phyloP scores from a whole-genome alignment of 1,140 invertebrate species.

The Uloborus diversus region DNA sequence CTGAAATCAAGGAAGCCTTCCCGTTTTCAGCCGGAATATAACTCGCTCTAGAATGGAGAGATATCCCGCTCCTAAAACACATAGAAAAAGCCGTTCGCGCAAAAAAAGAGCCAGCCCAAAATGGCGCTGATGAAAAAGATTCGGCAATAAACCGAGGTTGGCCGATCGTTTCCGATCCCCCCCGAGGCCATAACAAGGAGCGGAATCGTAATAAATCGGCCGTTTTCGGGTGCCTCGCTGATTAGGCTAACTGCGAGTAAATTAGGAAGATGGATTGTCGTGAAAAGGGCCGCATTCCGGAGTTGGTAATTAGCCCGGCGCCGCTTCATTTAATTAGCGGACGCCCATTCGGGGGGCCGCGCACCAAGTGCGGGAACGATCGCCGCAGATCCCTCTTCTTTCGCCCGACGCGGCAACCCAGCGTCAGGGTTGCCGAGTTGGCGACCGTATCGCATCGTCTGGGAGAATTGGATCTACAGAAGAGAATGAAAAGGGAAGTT shows the following conservation, averaged over 20 bases:
- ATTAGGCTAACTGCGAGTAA: constrained; percentile 54
- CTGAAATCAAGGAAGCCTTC: too few species aligned
- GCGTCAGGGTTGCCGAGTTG: neutral
- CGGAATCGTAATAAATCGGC: constrained; percentile 43
- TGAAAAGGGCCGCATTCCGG: constrained; percentile 32
- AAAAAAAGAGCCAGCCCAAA: too few species aligned
- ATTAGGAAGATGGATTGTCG: constrained; percentile 50
- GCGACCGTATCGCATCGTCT: neutral
- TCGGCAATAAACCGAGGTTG: neutral
- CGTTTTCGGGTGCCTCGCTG: constrained; percentile 37
- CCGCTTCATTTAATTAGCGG: constrained; percentile 36
- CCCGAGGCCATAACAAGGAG: constrained; percentile 43
- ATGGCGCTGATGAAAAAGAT: neutral
- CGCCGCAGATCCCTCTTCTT: too few species aligned
- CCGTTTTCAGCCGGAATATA: too few species aligned
- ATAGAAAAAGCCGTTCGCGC: too few species aligned
- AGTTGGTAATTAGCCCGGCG: constrained; percentile 55
- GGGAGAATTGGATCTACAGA: neutral
- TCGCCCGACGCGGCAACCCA: constrained; percentile 12
- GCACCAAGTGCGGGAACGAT: too few species aligned
- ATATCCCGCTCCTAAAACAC: too few species aligned
- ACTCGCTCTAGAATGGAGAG: too few species aligned
- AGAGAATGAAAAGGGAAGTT: too few species aligned
- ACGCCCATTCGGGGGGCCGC: neutral
- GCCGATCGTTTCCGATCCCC: constrained; percentile 21